These are phyloP conservation scores for Mystacornis crossleyi DNA, from an alignment of 2,113 vertebrate species.

Conservation along the genomic window DNA sequence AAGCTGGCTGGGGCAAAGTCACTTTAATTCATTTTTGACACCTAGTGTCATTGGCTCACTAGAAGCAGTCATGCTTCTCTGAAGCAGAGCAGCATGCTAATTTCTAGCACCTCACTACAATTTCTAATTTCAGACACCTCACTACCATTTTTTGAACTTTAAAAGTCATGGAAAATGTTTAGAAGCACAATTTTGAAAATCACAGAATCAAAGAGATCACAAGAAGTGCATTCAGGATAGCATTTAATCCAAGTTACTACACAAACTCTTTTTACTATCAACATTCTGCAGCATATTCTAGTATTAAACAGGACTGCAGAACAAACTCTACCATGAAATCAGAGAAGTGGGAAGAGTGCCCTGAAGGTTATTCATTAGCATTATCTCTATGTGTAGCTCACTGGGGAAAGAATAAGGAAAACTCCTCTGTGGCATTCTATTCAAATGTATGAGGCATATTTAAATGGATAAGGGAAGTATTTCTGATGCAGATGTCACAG, in stretches of 20 bases:
- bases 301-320: background rate
- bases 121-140: background rate
- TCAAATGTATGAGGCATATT: conserved; percentile 7
- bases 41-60: background rate
- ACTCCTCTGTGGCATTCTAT: background rate
- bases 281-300: background rate
- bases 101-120: background rate
- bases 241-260: background rate
- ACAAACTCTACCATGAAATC: conserved; percentile 24
- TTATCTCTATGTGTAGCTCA: background rate
- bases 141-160: background rate
- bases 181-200: background rate
- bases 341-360: background rate
- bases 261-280: background rate
- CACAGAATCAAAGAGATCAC: background rate
- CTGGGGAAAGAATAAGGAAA: background rate
- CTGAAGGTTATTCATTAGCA: conserved; percentile 19
- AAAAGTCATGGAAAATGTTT: background rate
- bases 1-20: background rate
- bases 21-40: background rate
- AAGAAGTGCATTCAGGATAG: background rate
- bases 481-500: background rate
- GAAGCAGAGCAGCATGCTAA: conserved; percentile 10
- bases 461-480: background rate
- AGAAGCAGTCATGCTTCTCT: conserved; percentile 12